A percentile compares a stretch with the other conserved stretches of the same genome.
Conservation (phyloP, 2,797 vertebrate species). For the Fringilla coelebs region DNA sequence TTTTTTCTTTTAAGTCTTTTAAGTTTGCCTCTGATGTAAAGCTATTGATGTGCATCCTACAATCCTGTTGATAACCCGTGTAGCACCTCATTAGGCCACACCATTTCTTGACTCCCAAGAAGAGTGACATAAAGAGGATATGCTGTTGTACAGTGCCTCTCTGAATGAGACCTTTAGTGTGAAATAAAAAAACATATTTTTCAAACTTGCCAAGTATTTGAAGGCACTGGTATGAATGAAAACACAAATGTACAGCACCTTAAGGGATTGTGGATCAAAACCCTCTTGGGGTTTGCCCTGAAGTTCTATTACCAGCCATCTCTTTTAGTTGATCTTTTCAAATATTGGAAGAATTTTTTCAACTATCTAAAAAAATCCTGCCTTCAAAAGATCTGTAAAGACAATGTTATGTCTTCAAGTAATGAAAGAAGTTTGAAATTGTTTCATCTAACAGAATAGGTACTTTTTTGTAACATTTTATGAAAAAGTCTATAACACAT, state of each 20-base stretch:
- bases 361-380: constrained; percentile 49
- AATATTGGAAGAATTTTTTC: constrained; percentile 54
- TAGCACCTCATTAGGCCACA: constrained; percentile 50
- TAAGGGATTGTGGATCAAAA: constrained; percentile 68
- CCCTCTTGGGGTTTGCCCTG: constrained; percentile 65
- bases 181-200: constrained; percentile 44
- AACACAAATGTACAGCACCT: constrained; percentile 63
- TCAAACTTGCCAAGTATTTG: constrained; percentile 59
- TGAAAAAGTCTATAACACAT: neutral
- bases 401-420: constrained; percentile 66
- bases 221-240: constrained; percentile 60
- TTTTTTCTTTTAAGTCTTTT: constrained; percentile 29
- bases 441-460: constrained; percentile 52
- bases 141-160: constrained; percentile 1
- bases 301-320: constrained; percentile 62
- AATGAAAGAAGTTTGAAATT: constrained; percentile 56
- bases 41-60: constrained; percentile 18
- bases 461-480: neutral
- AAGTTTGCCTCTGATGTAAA: constrained; percentile 29
- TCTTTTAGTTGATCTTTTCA: constrained; percentile 66
- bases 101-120: constrained; percentile 31
- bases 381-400: constrained; percentile 67
- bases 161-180: constrained; percentile 50
- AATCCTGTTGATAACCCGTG: constrained; percentile 17
- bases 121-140: constrained; percentile 46